Evolutionary conservation across 1,140 invertebrate genomes (phyloP).

Genomic region (Drosophila kikkawai): DNA sequence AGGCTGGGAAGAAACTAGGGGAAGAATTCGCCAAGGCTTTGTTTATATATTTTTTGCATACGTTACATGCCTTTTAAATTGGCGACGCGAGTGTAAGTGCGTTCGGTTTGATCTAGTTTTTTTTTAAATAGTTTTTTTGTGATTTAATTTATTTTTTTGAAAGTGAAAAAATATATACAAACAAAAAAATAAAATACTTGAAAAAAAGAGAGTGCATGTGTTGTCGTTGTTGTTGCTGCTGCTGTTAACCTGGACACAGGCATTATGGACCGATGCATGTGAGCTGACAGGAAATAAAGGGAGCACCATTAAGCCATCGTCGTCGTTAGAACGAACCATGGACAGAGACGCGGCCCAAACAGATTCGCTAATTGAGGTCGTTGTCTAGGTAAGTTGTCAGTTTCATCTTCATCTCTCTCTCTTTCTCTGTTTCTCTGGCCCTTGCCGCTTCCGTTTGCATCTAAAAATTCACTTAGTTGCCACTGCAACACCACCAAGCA

Average conservation of each 20-base stretch:
- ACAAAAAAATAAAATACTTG: background rate
- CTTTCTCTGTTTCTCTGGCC: background rate
- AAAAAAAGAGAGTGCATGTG: constrained; percentile 18
- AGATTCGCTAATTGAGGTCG: constrained; percentile 78
- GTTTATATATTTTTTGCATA: constrained; percentile 65
- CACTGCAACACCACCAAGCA: constrained; percentile 13
- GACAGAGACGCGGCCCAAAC: constrained; percentile 51
- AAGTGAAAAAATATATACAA: constrained; percentile 26
- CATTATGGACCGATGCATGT: constrained; percentile 62
- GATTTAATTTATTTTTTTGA: constrained; percentile 2
- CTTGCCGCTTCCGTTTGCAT: constrained; percentile 56
- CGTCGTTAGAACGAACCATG: constrained; percentile 73
- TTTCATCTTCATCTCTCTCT: constrained; percentile 4
- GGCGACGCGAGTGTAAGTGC: constrained; percentile 48
- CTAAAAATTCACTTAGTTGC: constrained; percentile 18
- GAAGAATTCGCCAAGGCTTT: constrained; percentile 53
- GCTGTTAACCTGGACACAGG: constrained; percentile 35
- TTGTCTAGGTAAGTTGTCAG: constrained; percentile 74
- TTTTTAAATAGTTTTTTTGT: constrained; percentile 2
- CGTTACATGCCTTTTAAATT: constrained; percentile 68
- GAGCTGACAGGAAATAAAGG: constrained; percentile 75
- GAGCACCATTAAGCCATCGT: constrained; percentile 69
- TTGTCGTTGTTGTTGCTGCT: background rate
- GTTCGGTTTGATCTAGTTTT: constrained; percentile 11
- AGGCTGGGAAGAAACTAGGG: constrained; percentile 22